Base-by-base conservation (phyloP, 2,888 invertebrate genomes). In the Drosophila setosimentum region DNA sequence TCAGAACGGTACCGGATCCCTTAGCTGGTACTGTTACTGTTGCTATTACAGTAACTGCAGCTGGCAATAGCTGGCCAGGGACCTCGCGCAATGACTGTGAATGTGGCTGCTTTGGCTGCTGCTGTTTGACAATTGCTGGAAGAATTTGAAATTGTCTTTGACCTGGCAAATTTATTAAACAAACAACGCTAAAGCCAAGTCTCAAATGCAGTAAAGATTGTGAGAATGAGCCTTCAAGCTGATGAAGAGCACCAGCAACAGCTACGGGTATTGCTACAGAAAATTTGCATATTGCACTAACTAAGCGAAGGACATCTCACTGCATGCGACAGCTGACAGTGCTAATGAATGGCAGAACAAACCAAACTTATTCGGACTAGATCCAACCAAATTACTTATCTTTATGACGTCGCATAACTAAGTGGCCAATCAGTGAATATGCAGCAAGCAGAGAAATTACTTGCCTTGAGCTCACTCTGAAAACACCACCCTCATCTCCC, bases 71-170 rank as follows among this genome's bases (percentile, higher is more conserved):
- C 65, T 65, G 64, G 59, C 58, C 65, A 65, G 65, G 53, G 58
- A 73, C 80, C 68, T 50, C 57, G 60, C 68, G 82, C 76, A 53
- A 57, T 59, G 61, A 35, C 59, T 48, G 30, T 51, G 55, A 40
- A 49, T 71, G 59, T 40, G 57, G 45, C 55, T 49, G 35, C 33
- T n/a, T 53, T 48, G 64, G 54, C 60, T 51, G 63, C 67, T 82
- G 78, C 76, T 85, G 82, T 80, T 84, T 87, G 87, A 82, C 87
- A 87, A 85, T 87, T 85, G 82, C 80, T 80, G 76, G 72, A 87
- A 87, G 83, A 85, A 85, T 85, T 87, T 87, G 77, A 85, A 87
- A 87, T 85, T 87, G 85, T 85, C 87, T 87, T 87, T 87, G 76
- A 71, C 68, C 49, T 64, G 61, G 78, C 78, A 78, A 85, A 85